Evolutionary conservation across 2,113 vertebrate genomes (phyloP).

Genomic region (Tympanuchus pallidicinctus): DNA sequence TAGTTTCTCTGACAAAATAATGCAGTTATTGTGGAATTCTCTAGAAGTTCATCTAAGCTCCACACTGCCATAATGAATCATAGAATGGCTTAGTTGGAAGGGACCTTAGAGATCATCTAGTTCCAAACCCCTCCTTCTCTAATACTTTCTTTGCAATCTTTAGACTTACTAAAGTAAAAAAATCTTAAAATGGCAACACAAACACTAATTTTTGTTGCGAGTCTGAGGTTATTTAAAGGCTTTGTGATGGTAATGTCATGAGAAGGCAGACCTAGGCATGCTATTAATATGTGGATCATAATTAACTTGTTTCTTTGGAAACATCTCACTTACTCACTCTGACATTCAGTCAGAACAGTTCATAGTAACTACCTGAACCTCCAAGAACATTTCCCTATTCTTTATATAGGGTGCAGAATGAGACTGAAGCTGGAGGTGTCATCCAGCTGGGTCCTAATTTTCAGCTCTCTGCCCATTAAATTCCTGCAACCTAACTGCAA

Average conservation of each 20-base stretch:
- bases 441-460: not conserved
- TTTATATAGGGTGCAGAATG: not conserved
- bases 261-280: not conserved
- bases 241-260: not conserved
- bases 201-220: not conserved
- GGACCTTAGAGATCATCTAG: too few relatives aligned
- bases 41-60: not conserved
- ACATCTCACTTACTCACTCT: not conserved
- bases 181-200: not conserved
- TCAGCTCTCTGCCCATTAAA: not conserved
- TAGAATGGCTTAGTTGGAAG: too few relatives aligned
- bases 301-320: not conserved
- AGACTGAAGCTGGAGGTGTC: not conserved
- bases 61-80: too few relatives aligned
- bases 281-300: not conserved
- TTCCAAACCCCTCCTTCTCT: not conserved
- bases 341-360: not conserved
- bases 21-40: not conserved
- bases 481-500: not conserved
- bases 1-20: not conserved
- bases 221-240: not conserved
- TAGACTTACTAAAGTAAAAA: slow-evolving; percentile 5
- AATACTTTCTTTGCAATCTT: slow-evolving; percentile 14
- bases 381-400: not conserved
- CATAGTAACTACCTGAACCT: not conserved